Base-by-base conservation (phyloP, 2,797 vertebrate genomes). In the Rhynchonycteris naso region DNA sequence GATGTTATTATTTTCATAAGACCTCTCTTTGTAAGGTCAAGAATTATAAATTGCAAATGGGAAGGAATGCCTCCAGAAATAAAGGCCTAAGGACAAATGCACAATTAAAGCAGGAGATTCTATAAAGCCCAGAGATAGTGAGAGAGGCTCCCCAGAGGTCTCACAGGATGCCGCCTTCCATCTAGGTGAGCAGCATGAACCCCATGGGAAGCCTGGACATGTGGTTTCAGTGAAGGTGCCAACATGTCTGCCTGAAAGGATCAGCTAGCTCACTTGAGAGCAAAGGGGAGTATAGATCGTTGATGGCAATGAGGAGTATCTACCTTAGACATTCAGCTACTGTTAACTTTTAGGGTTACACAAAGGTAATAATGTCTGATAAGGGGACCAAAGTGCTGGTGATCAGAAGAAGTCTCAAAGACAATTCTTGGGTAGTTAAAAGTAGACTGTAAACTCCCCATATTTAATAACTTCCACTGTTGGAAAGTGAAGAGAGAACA, bases 1-100 rank as follows among this genome's bases (percentile, higher is more conserved):
- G 56, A 58, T 18, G 26, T 52, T 69, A 15, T 58, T 52, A 22
- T 12, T 75, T 82, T 87, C 35, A 22, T 90, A 56, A 90, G 56
- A 87, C 5, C 0, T 81, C 35, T 69, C 33, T 93, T 90, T 87
- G 56, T 52, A 58, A 76, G 47, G 21, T 50, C 13, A 72, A 65
- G 24, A 94, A 75, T 28, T 63, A 69, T 59, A 69, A 89, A 50
- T 68, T 75, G 11, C 7, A 30, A 66, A 63, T n/a, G 86, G 21
- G 16, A 69, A 90, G 76, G 6, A 56, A 81, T 50, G 1, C 21
- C 22, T 59, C 65, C 2, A 71, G 35, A 71, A 83, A 66, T 54
- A 33, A 78, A 54, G 79, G 28, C 50, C 12, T 35, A 54, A 21
- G 5, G 69, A 75, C 79, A 65, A 59, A 84, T 35, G 24, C 38